Evolutionary conservation across 2,113 vertebrate genomes (phyloP).

Genomic region (Dunckerocampus dactyliophorus): DNA sequence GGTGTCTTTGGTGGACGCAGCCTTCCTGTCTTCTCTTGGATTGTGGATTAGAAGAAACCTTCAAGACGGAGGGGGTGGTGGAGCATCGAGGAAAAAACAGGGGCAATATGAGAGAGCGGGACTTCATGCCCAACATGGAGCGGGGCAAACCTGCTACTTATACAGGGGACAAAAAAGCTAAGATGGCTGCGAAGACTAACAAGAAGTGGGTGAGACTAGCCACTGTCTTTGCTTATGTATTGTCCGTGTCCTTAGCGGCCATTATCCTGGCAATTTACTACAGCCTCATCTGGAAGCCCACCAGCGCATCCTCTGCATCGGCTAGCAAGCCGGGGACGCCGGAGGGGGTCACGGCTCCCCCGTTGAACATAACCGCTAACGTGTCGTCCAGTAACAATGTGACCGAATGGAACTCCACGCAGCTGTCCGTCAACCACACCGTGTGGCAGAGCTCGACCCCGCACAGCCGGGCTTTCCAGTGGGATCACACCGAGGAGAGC

Average conservation of each 20-base stretch:
- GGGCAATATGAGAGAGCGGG: slow-evolving; percentile 90
- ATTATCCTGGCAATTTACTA: slow-evolving; percentile 97
- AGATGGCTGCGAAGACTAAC: slow-evolving; percentile 98
- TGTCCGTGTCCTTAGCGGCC: slow-evolving; percentile 95
- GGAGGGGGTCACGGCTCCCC: slow-evolving; percentile 42
- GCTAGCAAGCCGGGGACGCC: slow-evolving; percentile 46
- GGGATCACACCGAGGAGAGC: slow-evolving; percentile 39
- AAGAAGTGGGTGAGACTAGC: slow-evolving; percentile 98
- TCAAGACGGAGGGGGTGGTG: slow-evolving; percentile 87
- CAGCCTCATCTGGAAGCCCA: slow-evolving; percentile 94
- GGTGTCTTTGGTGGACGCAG: slow-evolving; percentile 26
- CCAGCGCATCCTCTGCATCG: slow-evolving; percentile 55
- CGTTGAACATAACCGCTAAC: slow-evolving; percentile 57
- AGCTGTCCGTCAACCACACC: slow-evolving; percentile 39
- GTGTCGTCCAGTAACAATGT: slow-evolving; percentile 46
- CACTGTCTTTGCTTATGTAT: slow-evolving; percentile 95
- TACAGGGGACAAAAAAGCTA: slow-evolving; percentile 98
- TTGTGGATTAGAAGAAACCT: slow-evolving; percentile 64
- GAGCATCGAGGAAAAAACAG: slow-evolving; percentile 90
- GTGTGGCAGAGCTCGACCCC: slow-evolving; percentile 28
- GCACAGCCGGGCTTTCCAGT: slow-evolving; percentile 38
- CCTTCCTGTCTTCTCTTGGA: slow-evolving; percentile 58
- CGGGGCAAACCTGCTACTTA: slow-evolving; percentile 96
- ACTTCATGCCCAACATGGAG: slow-evolving; percentile 88
- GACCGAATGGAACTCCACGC: slow-evolving; percentile 66